Base-by-base conservation (phyloP, 2,888 invertebrate species). In the Leucania comma region DNA sequence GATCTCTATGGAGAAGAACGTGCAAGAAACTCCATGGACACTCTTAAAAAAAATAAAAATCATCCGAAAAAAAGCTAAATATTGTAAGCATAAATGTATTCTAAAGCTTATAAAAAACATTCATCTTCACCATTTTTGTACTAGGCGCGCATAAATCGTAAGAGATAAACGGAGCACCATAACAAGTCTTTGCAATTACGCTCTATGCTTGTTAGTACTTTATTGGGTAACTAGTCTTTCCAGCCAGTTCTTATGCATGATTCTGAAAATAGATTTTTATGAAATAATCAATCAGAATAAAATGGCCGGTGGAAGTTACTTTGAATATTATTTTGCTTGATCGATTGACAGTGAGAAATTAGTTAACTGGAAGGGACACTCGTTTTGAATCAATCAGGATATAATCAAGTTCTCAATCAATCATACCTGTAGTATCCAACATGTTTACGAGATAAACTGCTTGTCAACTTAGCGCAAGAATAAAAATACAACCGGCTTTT, bases 141-240 rank as follows among this genome's bases (percentile, higher is more conserved):
- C 83, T 48, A 87, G 82, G 81, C 51, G 32, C 61, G 20, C 82
- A 86, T 87, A 85, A 83, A 81, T 77, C 42, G 64, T 46, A 54
- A n/a, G 68, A 82, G 75, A 86, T 81, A 73, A 80, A 75, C 65
- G 70, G 29, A 58, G 26, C 58, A 56, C 67, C 57, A 68, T 68
- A 68, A 79, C 78, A 76, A 73, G 78, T 78, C 61, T 51, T 80
- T 32, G 76, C 79, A 86, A 86, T 86, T 82, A 86, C 77, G 62
- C 70, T 74, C 42, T 72, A 72, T 29, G 75, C 68, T 80, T 74
- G 76, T 73, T 75, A 75, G 69, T 71, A 84, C 78, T 82, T 85
- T 87, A 88, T 84, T 81, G 73, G 80, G 68, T 72, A 82, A 72
- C 81, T 74, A 71, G 68, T 65, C n/a, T 66, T 54, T 58, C 42